phyloP scores from a whole-genome alignment of 2,113 vertebrate species.

The Progne subis region DNA sequence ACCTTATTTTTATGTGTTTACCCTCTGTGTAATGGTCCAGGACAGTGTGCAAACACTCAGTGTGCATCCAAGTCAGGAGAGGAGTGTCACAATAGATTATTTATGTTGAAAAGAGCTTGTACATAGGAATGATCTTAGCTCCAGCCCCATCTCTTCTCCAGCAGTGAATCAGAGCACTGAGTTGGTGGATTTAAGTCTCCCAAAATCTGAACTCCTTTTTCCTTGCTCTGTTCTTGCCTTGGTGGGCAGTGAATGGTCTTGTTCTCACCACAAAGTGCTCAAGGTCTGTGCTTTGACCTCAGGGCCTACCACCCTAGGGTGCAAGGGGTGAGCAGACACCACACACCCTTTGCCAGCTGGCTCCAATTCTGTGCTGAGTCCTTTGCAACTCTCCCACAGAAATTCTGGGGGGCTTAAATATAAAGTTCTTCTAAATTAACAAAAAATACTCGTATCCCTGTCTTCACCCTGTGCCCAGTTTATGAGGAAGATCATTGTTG shows the following conservation, averaged over 20 bases:
- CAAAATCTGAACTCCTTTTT: background rate
- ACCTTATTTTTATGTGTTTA: background rate
- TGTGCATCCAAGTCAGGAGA: background rate
- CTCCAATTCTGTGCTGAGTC: background rate
- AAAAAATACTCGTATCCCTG: background rate
- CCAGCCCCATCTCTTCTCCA: background rate
- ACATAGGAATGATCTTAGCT: background rate
- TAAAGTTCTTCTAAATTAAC: background rate
- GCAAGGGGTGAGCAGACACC: background rate
- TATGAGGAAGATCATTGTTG: background rate
- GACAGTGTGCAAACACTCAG: rapidly evolving
- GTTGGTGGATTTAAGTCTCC: background rate
- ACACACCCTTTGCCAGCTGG: background rate
- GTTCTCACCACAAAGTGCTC: background rate
- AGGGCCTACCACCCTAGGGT: background rate
- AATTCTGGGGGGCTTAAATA: background rate
- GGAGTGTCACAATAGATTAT: background rate
- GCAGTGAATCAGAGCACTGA: background rate
- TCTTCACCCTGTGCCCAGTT: background rate
- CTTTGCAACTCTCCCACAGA: background rate
- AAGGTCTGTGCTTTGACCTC: background rate
- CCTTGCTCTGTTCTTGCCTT: background rate
- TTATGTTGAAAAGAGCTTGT: background rate
- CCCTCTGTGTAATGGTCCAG: background rate
- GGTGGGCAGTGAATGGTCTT: rapidly evolving